These are phyloP conservation scores for Psilopsiagon aurifrons DNA, from an alignment of 2,113 vertebrate genomes.

Conservation along the genomic window DNA sequence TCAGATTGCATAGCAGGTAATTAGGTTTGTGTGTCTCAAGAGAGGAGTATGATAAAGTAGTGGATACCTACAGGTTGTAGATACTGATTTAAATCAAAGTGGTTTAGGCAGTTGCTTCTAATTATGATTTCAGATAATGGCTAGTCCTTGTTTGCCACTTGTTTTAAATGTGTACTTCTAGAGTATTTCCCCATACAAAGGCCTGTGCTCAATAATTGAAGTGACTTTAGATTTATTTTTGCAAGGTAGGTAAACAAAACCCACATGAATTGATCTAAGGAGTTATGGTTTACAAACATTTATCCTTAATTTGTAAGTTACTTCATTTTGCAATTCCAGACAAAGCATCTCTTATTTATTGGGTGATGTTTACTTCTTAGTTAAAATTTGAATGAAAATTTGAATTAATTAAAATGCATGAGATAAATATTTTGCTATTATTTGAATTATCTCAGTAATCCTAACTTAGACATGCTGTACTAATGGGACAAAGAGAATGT, in stretches of 20 bases:
- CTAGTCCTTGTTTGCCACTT: neutral
- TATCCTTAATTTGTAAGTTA: neutral
- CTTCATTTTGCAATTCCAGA: conserved; percentile 10
- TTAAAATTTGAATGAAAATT: neutral
- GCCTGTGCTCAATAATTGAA: neutral
- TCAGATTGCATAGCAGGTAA: neutral
- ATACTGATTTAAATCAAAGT: neutral
- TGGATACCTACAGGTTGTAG: neutral
- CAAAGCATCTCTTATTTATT: conserved; percentile 3
- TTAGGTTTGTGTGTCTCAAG: neutral
- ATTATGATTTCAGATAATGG: neutral
- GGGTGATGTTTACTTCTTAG: neutral
- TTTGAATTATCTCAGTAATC: neutral
- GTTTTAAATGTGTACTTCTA: neutral
- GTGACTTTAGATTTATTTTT: neutral
- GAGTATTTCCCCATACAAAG: neutral
- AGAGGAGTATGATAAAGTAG: neutral
- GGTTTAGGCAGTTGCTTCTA: neutral
- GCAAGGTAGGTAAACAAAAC: neutral
- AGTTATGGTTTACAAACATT: neutral
- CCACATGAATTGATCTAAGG: neutral
- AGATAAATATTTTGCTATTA: neutral
- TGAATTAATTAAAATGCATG: neutral
- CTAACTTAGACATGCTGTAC: neutral
- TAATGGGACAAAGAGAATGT: neutral